Evolutionary conservation across 2,888 invertebrate genomes (phyloP).

Genomic region (Andrena praecox): DNA sequence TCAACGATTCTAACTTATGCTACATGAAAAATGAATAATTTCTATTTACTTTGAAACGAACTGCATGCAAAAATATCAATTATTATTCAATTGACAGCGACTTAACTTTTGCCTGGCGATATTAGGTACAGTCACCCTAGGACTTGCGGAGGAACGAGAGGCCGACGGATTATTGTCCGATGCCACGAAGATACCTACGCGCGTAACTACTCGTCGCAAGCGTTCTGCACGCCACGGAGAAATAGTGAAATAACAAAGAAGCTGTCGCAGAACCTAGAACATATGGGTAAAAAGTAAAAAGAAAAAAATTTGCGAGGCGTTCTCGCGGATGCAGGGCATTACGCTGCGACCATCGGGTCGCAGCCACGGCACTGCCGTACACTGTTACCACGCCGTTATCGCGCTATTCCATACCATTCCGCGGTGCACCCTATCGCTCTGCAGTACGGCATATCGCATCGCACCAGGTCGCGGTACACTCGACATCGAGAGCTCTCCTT

Average conservation of each 20-base stretch:
- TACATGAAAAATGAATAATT: no score
- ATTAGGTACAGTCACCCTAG: no score
- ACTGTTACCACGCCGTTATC: conserved; percentile 38
- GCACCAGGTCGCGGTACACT: conserved; percentile 6
- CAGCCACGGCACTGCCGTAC: conserved; percentile 15
- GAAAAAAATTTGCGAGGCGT: conserved; percentile 14
- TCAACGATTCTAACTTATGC: no score
- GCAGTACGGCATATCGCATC: background rate
- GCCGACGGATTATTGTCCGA: conserved; percentile 73
- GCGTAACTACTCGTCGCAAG: conserved; percentile 13
- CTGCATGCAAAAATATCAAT: no score
- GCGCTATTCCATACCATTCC: conserved; percentile 28
- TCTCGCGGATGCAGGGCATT: conserved; percentile 4
- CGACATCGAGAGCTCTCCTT: conserved; percentile 11
- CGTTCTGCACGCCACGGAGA: background rate
- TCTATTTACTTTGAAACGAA: no score
- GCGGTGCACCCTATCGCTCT: conserved; percentile 23
- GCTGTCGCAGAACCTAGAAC: conserved; percentile 9
- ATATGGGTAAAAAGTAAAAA: conserved; percentile 5
- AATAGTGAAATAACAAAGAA: background rate
- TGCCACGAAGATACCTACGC: conserved; percentile 50
- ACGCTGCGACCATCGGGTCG: background rate
- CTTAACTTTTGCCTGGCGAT: no score
- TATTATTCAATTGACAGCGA: no score
- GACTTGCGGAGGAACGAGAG: conserved; percentile 11